Percentiles rank a stretch among this genome's conserved stretches.
Conservation (phyloP, 2,888 invertebrate genomes). For the Thecophora atra region DNA sequence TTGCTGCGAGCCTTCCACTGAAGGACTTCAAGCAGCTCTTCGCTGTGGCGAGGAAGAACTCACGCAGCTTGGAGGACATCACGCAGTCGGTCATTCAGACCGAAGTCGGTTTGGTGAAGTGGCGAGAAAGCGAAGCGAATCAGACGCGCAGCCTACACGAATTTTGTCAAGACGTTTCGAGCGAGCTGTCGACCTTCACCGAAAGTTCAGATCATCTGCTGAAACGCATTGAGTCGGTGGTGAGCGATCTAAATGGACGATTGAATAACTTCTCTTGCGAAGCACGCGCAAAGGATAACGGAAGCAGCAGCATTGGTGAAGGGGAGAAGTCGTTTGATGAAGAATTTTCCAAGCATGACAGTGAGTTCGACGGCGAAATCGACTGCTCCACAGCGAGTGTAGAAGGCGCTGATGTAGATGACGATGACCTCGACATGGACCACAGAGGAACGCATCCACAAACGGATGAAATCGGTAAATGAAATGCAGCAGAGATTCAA, state of each 20-base stretch:
- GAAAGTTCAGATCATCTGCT: conserved; percentile 59
- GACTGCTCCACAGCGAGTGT: neutral
- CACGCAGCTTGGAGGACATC: conserved; percentile 57
- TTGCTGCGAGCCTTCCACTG: conserved; percentile 34
- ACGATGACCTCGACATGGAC: conserved; percentile 34
- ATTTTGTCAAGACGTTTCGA: conserved; percentile 55
- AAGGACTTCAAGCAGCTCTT: conserved; percentile 48
- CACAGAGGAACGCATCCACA: conserved; percentile 12
- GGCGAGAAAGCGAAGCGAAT: conserved; percentile 49
- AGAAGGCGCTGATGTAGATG: conserved; percentile 9
- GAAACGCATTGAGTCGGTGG: conserved; percentile 56
- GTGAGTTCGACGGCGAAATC: conserved; percentile 18
- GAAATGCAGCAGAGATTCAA: too few relatives aligned
- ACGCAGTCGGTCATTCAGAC: conserved; percentile 53
- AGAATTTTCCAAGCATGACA: conserved; percentile 12
- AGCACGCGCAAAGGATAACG: neutral
- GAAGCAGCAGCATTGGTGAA: neutral
- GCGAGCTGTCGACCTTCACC: conserved; percentile 58
- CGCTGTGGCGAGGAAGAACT: conserved; percentile 45
- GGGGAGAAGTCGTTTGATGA: neutral
- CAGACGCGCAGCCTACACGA: conserved; percentile 42
- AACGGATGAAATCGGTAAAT: conserved; percentile 3
- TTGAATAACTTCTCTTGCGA: conserved; percentile 30
- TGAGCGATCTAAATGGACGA: conserved; percentile 52
- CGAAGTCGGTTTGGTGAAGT: conserved; percentile 56